phyloP scores from a whole-genome alignment of 2,888 invertebrate genomes.

The Agrilus cyanescens region DNA sequence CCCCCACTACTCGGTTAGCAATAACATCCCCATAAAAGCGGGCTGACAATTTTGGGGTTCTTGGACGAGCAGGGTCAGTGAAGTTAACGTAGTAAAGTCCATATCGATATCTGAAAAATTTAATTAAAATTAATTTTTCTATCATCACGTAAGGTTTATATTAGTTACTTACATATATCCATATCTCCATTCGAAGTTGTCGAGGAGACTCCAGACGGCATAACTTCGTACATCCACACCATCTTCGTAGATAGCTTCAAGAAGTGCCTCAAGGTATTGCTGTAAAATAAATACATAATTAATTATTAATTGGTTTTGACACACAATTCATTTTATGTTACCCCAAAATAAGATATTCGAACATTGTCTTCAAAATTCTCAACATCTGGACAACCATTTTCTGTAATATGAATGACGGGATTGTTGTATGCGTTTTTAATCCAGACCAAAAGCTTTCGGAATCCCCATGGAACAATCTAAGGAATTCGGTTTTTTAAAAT shows the following conservation, averaged over 20 bases:
- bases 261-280: constrained; percentile 19
- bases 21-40: constrained; percentile 41
- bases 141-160: neutral
- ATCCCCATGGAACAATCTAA: constrained; percentile 42
- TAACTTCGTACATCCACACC: constrained; percentile 40
- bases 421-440: constrained; percentile 30
- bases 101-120: constrained; percentile 35
- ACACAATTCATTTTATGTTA: constrained; percentile 1
- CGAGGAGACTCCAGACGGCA: constrained; percentile 50
- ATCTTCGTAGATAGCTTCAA: constrained; percentile 28
- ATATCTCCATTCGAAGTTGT: constrained; percentile 48
- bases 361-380: constrained; percentile 7
- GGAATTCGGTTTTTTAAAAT: no score
- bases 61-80: constrained; percentile 39
- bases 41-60: constrained; percentile 51
- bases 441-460: constrained; percentile 42
- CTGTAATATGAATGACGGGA: constrained; percentile 40
- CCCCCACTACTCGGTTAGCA: constrained; percentile 21
- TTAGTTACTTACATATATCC: constrained; percentile 37
- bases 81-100: constrained; percentile 57
- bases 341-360: constrained; percentile 11
- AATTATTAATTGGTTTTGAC: neutral
- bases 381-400: constrained; percentile 38
- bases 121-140: neutral
- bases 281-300: constrained; percentile 8